A percentile compares a stretch with the other conserved stretches of the same genome.
These are phyloP conservation scores for Melanotaenia nigrans DNA, from an alignment of 2,797 vertebrate genomes.

Conservation along the genomic window DNA sequence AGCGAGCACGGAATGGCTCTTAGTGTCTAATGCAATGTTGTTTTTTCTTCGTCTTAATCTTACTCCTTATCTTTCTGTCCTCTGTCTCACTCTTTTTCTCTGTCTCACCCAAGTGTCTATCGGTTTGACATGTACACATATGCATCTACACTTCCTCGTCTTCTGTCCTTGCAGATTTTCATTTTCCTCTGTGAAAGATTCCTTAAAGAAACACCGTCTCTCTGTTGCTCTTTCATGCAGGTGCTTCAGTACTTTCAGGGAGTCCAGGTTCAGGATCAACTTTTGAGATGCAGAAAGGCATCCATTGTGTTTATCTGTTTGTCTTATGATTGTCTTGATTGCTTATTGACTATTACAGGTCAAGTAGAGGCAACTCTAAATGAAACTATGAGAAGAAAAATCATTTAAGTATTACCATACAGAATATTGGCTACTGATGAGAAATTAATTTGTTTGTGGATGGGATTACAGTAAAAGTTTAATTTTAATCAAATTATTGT, in stretches of 20 bases:
- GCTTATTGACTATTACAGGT: conserved; percentile 53
- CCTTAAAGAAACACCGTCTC: conserved; percentile 76
- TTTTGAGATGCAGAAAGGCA: conserved; percentile 66
- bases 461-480: background rate
- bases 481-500: background rate
- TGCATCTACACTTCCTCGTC: conserved; percentile 69
- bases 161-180: conserved; percentile 63
- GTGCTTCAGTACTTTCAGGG: conserved; percentile 52
- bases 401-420: too few relatives aligned
- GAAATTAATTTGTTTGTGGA: too few relatives aligned
- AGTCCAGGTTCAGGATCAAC: conserved; percentile 62
- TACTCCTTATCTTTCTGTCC: conserved; percentile 63
- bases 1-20: conserved; percentile 77
- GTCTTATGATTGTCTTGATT: conserved; percentile 53
- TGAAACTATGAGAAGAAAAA: conserved; percentile 38
- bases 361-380: conserved; percentile 32
- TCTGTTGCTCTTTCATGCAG: conserved; percentile 37
- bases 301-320: conserved; percentile 66
- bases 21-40: conserved; percentile 81
- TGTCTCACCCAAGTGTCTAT: conserved; percentile 65
- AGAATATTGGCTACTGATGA: too few relatives aligned
- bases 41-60: conserved; percentile 66
- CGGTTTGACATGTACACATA: conserved; percentile 72
- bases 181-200: conserved; percentile 66
- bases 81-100: conserved; percentile 35